A percentile compares a stretch with the other conserved stretches of the same genome.
These are phyloP conservation scores for Ibidorhyncha struthersii DNA, from an alignment of 2,113 vertebrate species.

Conservation along the genomic window DNA sequence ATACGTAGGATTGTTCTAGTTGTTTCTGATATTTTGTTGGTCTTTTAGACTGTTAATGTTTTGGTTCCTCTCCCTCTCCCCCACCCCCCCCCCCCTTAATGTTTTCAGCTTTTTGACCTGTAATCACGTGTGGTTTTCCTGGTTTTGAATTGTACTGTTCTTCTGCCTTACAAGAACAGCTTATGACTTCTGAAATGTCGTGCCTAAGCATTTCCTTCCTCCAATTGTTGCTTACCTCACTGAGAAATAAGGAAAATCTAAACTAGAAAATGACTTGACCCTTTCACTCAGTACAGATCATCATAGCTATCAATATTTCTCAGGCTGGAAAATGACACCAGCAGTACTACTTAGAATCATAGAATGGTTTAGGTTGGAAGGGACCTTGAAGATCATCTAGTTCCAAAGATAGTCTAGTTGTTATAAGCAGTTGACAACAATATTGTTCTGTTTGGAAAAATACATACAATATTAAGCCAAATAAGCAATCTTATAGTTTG, in stretches of 20 bases:
- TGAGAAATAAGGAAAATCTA: constrained; percentile 15
- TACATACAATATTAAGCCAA: neutral
- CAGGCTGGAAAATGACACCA: neutral
- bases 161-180: constrained; percentile 10
- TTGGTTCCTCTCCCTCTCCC: neutral
- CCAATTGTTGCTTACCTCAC: constrained; percentile 49
- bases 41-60: neutral
- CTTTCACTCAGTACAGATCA: neutral
- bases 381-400: no score
- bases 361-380: no score
- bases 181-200: neutral
- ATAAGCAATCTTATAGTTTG: neutral
- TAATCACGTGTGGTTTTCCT: neutral
- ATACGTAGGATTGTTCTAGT: accelerated
- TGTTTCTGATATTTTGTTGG: neutral
- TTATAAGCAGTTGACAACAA: neutral
- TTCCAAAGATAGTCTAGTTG: no score
- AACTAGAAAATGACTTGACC: neutral
- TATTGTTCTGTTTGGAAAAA: neutral
- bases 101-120: neutral
- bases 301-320: neutral
- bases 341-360: neutral
- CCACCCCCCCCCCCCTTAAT: neutral
- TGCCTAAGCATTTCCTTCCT: constrained; percentile 58
- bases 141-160: neutral